These are phyloP conservation scores for Ctenoplectra terminalis DNA, from an alignment of 1,140 invertebrate genomes.

Conservation along the genomic window DNA sequence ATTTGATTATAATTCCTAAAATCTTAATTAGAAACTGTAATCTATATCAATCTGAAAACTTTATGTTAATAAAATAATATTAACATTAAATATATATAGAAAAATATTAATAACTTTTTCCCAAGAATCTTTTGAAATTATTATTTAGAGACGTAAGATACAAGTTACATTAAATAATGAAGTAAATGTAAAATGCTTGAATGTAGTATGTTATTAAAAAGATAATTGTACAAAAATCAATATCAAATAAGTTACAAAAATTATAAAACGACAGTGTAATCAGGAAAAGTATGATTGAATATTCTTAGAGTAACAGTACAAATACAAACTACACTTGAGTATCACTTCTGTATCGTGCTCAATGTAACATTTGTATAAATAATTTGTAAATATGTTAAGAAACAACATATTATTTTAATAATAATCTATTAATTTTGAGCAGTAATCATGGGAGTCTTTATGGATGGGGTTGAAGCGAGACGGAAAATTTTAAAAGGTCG, in stretches of 20 bases:
- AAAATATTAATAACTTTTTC: not conserved
- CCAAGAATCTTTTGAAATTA: not conserved
- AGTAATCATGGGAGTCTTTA: constrained; percentile 86
- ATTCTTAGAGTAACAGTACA: not conserved
- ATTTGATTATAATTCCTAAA: no score
- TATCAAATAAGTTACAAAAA: not conserved
- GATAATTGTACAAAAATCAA: not conserved
- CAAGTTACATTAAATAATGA: not conserved
- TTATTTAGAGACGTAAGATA: not conserved
- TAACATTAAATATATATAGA: not conserved
- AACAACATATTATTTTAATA: not conserved
- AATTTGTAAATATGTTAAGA: not conserved
- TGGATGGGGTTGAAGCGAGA: constrained; percentile 87
- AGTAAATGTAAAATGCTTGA: not conserved
- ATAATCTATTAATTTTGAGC: constrained; percentile 68
- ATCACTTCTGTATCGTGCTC: not conserved
- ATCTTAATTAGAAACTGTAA: no score
- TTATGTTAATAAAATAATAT: not conserved
- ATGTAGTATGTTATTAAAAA: not conserved
- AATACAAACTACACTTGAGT: not conserved
- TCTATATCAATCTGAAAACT: not conserved
- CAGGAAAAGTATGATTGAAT: not conserved
- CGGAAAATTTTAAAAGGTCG: constrained; percentile 89
- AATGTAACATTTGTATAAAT: not conserved
- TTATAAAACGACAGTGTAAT: not conserved